Evolutionary conservation across 2,113 vertebrate genomes (phyloP).

Genomic region (Prolemur simus): DNA sequence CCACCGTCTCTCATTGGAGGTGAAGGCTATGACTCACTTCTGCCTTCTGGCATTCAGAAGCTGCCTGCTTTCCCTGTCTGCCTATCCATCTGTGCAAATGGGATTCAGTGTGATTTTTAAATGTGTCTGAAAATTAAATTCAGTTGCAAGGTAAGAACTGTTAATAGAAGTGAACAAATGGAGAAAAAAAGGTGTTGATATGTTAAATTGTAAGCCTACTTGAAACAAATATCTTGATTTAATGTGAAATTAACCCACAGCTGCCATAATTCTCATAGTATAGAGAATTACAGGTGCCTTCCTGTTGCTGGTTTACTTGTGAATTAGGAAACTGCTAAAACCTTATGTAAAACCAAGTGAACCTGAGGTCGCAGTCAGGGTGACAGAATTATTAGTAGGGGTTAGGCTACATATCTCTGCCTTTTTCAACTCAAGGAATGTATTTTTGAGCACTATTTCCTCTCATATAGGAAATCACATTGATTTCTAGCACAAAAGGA

Average conservation of each 20-base stretch:
- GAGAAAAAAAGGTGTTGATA: slow-evolving; percentile 60
- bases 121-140: slow-evolving; percentile 78
- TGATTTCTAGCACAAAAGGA: slow-evolving; percentile 15
- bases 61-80: slow-evolving; percentile 33
- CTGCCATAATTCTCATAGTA: not conserved
- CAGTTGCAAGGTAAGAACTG: slow-evolving; percentile 79
- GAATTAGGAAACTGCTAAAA: not conserved
- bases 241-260: slow-evolving; percentile 45
- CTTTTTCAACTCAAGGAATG: not conserved
- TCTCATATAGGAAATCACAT: not conserved
- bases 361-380: not conserved
- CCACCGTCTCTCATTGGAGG: not conserved
- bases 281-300: not conserved
- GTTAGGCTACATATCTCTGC: not conserved
- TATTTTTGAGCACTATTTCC: not conserved
- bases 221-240: slow-evolving; percentile 59
- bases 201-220: slow-evolving; percentile 62
- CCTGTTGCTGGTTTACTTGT: not conserved
- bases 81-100: slow-evolving; percentile 76
- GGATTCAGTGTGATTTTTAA: slow-evolving; percentile 75
- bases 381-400: not conserved
- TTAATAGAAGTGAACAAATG: slow-evolving; percentile 79
- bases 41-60: slow-evolving; percentile 44
- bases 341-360: not conserved
- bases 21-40: not conserved